These are phyloP conservation scores for Nebria salina DNA, from an alignment of 2,888 invertebrate genomes.

Conservation along the genomic window DNA sequence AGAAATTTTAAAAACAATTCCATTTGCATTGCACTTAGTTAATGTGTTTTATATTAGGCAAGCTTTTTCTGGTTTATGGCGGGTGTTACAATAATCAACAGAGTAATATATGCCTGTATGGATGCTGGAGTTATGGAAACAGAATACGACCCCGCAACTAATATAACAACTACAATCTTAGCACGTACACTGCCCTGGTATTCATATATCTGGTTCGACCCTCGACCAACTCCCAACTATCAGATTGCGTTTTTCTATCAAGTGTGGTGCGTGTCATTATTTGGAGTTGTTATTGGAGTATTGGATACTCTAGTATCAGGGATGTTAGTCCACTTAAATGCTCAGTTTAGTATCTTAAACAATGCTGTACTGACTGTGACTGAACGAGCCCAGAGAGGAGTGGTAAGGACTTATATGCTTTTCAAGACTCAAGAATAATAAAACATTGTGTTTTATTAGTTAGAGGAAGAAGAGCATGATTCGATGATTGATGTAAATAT, in stretches of 20 bases:
- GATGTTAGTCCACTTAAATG: slow-evolving; percentile 37
- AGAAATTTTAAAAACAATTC: neutral
- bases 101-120: slow-evolving; percentile 18
- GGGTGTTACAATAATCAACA: slow-evolving; percentile 13
- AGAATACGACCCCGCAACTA: slow-evolving; percentile 10
- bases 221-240: slow-evolving; percentile 27
- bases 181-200: slow-evolving; percentile 31
- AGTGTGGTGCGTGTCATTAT: slow-evolving; percentile 36
- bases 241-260: slow-evolving; percentile 30
- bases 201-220: slow-evolving; percentile 32
- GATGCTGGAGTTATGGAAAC: slow-evolving; percentile 15
- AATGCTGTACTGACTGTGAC: slow-evolving; percentile 24
- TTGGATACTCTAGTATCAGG: slow-evolving; percentile 26
- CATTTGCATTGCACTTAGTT: neutral
- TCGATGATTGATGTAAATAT: slow-evolving; percentile 9
- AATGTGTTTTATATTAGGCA: slow-evolving; percentile 20
- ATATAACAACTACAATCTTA: slow-evolving; percentile 4
- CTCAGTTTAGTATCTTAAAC: slow-evolving; percentile 35
- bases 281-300: slow-evolving; percentile 29
- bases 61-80: slow-evolving; percentile 22
- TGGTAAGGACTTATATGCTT: neutral
- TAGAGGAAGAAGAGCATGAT: neutral
- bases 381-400: slow-evolving; percentile 19
- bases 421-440: neutral
- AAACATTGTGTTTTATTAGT: neutral